Percentiles rank a stretch among this genome's conserved stretches.
Conservation (phyloP, 1,140 invertebrate genomes). For the Pantala flavescens region DNA sequence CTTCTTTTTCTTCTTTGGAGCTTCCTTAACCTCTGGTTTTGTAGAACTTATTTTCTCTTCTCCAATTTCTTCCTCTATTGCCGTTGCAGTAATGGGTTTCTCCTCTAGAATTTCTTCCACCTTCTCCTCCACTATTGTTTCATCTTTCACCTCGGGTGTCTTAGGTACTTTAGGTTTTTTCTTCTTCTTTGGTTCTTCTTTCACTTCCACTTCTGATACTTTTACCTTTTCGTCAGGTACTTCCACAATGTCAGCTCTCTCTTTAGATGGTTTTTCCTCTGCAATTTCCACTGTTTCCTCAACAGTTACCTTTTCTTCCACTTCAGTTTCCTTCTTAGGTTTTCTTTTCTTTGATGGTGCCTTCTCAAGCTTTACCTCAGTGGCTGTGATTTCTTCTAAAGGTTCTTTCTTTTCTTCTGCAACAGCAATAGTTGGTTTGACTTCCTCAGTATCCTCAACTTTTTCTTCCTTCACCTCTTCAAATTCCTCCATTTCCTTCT, state of each 20-base stretch:
- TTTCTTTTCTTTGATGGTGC: conserved; percentile 4
- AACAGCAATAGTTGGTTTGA: background rate
- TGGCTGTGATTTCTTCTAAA: background rate
- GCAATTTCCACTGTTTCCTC: conserved; percentile 21
- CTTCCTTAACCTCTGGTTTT: background rate
- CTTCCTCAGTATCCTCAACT: background rate
- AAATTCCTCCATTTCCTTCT: conserved; percentile 17
- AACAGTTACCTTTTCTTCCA: conserved; percentile 19
- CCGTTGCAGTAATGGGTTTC: conserved; percentile 13
- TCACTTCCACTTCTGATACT: conserved; percentile 30
- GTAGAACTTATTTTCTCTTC: background rate
- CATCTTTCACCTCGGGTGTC: conserved; percentile 31
- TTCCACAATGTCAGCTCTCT: background rate
- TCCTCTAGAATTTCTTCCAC: conserved; percentile 16
- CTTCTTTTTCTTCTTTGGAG: conserved; percentile 13
- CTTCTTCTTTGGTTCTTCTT: conserved; percentile 30
- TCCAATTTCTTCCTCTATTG: conserved; percentile 13
- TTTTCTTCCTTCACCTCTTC: conserved; percentile 13
- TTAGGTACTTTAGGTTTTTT: conserved; percentile 31
- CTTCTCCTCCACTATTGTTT: conserved; percentile 9
- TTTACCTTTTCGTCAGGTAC: conserved; percentile 26
- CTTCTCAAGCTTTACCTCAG: background rate
- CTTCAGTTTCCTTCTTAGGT: conserved; percentile 17
- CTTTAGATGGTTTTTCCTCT: conserved; percentile 11
- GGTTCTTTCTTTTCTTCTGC: background rate